Base-by-base conservation (phyloP, 2,113 vertebrate genomes). In the Oreocharis arfaki region DNA sequence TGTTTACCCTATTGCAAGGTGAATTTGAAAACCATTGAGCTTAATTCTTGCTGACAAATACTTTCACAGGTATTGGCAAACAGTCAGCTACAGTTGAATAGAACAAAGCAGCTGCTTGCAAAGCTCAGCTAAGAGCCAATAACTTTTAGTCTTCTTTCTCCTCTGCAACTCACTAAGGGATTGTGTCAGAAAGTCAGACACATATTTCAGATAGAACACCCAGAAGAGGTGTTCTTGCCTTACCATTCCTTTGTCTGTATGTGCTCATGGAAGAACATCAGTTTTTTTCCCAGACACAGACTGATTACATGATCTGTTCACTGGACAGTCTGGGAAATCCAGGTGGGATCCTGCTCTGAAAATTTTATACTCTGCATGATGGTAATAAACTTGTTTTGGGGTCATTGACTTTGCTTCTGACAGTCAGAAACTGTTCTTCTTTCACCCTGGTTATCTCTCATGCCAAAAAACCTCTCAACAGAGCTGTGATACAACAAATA, bases 1-100 rank as follows among this genome's bases (percentile, higher is more conserved):
- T 73, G 32, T 61, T 96, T 93, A 63, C 23, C 49, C 22, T 75
- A 59, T 94, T 78, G 78, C 88, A 96, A 92, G 92, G 65, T 97
- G 97, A 96, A 87, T 39, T 49, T 93, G 83, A 96, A 97, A 88
- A 89, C 74, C 4, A 33, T 86, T 79, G 86, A 74, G 76, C 81
- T 91, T 97, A 96, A 96, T 96, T 97, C 86, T 93, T 92, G 94
- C 92, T 95, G 95, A 97, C 94, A 94, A 96, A 97, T 91, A 76
- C 47, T 87, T 96, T 93, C 90, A 96, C 87, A 21, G 35, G n/a
- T 95, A 97, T 97, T 96, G 89, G 84, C 77, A 95, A 95, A 89
- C 83, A 94, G 94, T 97, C 94, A 96, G 69, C 20, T 65, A 17
- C 55, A 81, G 52, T 74, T 93, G 92, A 93, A 93, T 33, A 92